These are phyloP conservation scores for Drosophila multiciliata DNA, from an alignment of 2,888 invertebrate genomes.

Conservation along the genomic window DNA sequence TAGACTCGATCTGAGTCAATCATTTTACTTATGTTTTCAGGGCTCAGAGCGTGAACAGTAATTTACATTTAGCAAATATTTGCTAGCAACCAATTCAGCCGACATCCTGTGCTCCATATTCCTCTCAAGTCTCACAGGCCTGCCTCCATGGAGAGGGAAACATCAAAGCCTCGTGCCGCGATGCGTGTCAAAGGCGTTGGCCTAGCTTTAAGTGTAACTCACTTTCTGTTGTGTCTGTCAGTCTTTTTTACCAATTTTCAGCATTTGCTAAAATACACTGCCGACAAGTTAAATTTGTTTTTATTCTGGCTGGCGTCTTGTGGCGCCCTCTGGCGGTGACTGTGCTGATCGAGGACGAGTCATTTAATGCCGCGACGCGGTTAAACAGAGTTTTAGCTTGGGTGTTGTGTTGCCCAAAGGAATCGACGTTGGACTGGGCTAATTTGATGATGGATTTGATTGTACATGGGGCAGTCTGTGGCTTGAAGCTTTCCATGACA, in stretches of 20 bases:
- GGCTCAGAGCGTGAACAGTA: conserved; percentile 72
- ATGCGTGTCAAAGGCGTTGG: conserved; percentile 73
- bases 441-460: conserved; percentile 66
- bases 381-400: conserved; percentile 62
- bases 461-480: conserved; percentile 18
- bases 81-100: conserved; percentile 34
- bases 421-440: conserved; percentile 43
- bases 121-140: conserved; percentile 2
- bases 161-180: conserved; percentile 64
- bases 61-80: conserved; percentile 78
- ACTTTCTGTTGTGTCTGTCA: conserved; percentile 46
- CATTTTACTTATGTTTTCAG: conserved; percentile 64
- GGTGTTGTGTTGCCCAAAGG: conserved; percentile 50
- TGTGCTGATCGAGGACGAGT: conserved; percentile 28
- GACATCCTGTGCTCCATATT: conserved; percentile 4
- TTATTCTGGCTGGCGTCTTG: background rate
- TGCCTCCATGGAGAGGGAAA: conserved; percentile 19
- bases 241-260: conserved; percentile 39
- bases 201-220: conserved; percentile 69
- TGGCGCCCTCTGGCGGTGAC: conserved; percentile 48
- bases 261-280: conserved; percentile 41
- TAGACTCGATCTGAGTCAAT: conserved; percentile 52
- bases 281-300: conserved; percentile 17
- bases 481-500: conserved; percentile 22
- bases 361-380: conserved; percentile 42